Evolutionary conservation across 2,113 vertebrate genomes (phyloP).

Genomic region (Apeltes quadracus): DNA sequence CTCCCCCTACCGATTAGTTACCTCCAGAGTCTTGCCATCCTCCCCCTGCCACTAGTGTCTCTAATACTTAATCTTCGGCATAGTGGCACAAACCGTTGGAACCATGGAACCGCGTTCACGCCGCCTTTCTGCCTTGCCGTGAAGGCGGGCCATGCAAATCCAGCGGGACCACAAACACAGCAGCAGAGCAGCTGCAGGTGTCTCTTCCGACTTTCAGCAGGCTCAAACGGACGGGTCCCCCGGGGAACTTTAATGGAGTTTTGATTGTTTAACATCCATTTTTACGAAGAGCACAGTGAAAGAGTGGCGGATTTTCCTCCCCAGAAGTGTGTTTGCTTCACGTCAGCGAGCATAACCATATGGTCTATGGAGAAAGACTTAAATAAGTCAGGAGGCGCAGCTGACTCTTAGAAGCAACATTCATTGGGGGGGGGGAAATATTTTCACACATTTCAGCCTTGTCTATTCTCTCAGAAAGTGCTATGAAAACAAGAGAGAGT

Average conservation of each 20-base stretch:
- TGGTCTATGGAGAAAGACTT: constrained; percentile 78
- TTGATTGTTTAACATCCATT: constrained; percentile 84
- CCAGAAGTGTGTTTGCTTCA: constrained; percentile 58
- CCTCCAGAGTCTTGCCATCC: constrained; percentile 77
- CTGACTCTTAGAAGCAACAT: constrained; percentile 61
- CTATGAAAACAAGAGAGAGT: constrained; percentile 37
- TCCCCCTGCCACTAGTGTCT: constrained; percentile 70
- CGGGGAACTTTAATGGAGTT: constrained; percentile 78
- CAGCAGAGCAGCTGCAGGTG: constrained; percentile 66
- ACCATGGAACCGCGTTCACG: constrained; percentile 47
- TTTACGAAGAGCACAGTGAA: constrained; percentile 69
- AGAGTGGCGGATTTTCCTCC: constrained; percentile 59
- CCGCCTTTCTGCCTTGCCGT: constrained; percentile 53
- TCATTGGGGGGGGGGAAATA: constrained; percentile 23
- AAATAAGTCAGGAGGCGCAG: constrained; percentile 79
- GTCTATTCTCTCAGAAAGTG: constrained; percentile 38
- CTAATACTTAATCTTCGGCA: constrained; percentile 73
- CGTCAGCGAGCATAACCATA: constrained; percentile 75
- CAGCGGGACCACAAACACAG: constrained; percentile 66
- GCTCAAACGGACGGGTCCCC: constrained; percentile 70
- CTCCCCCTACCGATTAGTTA: constrained; percentile 76
- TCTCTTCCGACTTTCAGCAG: constrained; percentile 69
- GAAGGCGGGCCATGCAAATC: constrained; percentile 72
- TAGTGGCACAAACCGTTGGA: constrained; percentile 71
- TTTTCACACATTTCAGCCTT: constrained; percentile 50